These are phyloP conservation scores for Lepidostoma basale DNA, from an alignment of 1,140 invertebrate genomes.

Conservation along the genomic window DNA sequence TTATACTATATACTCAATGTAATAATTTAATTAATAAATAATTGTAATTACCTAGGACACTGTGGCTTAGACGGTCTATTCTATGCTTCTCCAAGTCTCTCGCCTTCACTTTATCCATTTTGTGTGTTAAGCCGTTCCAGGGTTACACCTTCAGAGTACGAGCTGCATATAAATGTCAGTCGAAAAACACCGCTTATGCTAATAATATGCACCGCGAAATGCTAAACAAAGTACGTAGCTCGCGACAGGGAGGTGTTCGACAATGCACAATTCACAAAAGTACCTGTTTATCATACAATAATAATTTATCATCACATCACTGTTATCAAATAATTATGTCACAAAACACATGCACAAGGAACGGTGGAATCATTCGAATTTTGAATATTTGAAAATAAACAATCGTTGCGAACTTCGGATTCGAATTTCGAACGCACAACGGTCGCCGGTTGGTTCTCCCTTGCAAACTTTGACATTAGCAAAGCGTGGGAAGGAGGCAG, in stretches of 20 bases:
- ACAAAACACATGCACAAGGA: conserved; percentile 8
- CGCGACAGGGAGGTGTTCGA: not conserved
- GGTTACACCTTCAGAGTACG: conserved; percentile 5
- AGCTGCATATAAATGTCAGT: conserved; percentile 31
- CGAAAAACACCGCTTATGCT: no score
- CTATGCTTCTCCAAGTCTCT: conserved; percentile 38
- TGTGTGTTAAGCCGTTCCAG: not conserved
- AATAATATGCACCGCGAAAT: no score
- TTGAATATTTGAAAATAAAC: not conserved
- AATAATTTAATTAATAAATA: not conserved
- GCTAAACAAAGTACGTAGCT: no score
- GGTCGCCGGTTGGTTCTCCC: conserved; percentile 11
- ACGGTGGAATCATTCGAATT: conserved; percentile 15
- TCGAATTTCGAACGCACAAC: conserved; percentile 9
- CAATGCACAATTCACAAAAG: not conserved
- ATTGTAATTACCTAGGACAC: conserved; percentile 36
- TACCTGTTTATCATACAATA: not conserved
- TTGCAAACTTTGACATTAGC: conserved; percentile 34
- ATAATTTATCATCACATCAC: not conserved
- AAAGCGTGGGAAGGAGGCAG: conserved; percentile 9
- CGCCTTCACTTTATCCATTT: conserved; percentile 37
- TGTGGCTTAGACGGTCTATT: conserved; percentile 37
- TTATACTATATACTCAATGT: no score
- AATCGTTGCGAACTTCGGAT: conserved; percentile 7
- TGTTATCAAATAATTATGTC: not conserved